A percentile compares a stretch with the other conserved stretches of the same genome.
These are phyloP conservation scores for Torymus tubicola DNA, from an alignment of 2,888 invertebrate species.

Conservation along the genomic window DNA sequence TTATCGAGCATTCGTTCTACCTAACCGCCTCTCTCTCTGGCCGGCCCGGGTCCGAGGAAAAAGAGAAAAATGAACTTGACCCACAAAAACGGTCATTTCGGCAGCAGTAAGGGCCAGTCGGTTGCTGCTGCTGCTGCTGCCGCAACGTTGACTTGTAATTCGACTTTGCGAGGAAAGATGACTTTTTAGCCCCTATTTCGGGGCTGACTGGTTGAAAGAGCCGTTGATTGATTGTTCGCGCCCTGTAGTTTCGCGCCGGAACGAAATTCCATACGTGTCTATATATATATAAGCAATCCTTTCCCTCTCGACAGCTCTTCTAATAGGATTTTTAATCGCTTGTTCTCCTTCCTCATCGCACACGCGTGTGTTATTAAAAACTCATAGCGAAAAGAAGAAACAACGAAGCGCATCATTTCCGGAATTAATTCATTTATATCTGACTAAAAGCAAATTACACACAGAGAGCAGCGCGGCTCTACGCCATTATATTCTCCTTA, in stretches of 20 bases:
- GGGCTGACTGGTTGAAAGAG: not conserved
- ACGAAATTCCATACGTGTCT: conserved; percentile 36
- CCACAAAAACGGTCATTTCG: conserved; percentile 41
- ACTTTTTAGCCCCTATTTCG: conserved; percentile 27
- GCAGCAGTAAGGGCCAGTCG: not conserved
- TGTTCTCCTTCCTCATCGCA: too few species aligned
- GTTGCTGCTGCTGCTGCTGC: too few species aligned
- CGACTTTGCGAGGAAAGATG: conserved; percentile 31
- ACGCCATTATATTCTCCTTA: too few species aligned
- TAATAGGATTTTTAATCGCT: too few species aligned
- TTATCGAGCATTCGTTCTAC: conserved; percentile 47
- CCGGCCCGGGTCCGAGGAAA: not conserved
- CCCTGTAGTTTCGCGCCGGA: not conserved
- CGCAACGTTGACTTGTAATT: conserved; percentile 6
- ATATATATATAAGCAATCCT: too few species aligned
- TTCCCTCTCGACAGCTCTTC: too few species aligned
- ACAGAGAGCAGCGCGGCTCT: too few species aligned
- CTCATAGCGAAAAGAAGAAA: too few species aligned
- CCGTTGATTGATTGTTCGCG: conserved; percentile 30
- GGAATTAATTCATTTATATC: too few species aligned
- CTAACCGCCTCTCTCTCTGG: not conserved
- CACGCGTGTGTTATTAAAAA: too few species aligned
- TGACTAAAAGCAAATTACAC: too few species aligned
- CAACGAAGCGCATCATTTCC: too few species aligned
- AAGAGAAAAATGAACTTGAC: conserved; percentile 40